Conservation (phyloP, 2,888 invertebrate species). For the Eupithecia abbreviata region DNA sequence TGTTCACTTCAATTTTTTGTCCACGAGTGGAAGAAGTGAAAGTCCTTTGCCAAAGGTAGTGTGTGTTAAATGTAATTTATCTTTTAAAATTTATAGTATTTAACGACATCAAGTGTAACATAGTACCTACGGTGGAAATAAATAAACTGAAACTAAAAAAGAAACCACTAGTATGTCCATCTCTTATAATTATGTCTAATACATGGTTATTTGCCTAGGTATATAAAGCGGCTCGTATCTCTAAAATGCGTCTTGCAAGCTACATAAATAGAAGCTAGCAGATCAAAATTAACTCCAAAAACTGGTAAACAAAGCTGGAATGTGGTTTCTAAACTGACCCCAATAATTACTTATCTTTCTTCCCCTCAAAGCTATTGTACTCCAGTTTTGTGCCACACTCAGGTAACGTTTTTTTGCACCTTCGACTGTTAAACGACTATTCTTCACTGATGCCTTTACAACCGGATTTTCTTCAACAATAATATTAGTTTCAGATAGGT, state of each 20-base stretch:
- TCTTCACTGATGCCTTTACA: slow-evolving; percentile 22
- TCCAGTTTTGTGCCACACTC: slow-evolving; percentile 24
- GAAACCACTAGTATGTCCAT: too few relatives aligned
- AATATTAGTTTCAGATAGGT: slow-evolving; percentile 35
- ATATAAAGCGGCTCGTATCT: not conserved
- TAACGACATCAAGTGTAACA: too few relatives aligned
- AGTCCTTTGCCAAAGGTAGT: too few relatives aligned
- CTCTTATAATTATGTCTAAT: too few relatives aligned
- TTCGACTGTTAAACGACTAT: slow-evolving; percentile 32
- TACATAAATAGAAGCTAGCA: not conserved
- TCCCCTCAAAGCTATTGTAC: slow-evolving; percentile 15
- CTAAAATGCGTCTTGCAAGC: not conserved
- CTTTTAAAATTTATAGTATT: too few relatives aligned
- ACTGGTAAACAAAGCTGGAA: slow-evolving; percentile 3
- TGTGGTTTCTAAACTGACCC: slow-evolving; percentile 19
- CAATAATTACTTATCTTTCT: slow-evolving; percentile 16
- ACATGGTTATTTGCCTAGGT: too few relatives aligned
- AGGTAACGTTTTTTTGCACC: slow-evolving; percentile 40
- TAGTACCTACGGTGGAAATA: too few relatives aligned
- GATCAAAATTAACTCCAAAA: not conserved
- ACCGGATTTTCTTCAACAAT: slow-evolving; percentile 29
- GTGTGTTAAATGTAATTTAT: too few relatives aligned
- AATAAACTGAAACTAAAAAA: too few relatives aligned
- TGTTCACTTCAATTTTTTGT: too few relatives aligned
- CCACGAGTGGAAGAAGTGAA: too few relatives aligned